Base-by-base conservation (phyloP, 64 coral and sea anemone species). In the Stichodactyla helianthus region DNA sequence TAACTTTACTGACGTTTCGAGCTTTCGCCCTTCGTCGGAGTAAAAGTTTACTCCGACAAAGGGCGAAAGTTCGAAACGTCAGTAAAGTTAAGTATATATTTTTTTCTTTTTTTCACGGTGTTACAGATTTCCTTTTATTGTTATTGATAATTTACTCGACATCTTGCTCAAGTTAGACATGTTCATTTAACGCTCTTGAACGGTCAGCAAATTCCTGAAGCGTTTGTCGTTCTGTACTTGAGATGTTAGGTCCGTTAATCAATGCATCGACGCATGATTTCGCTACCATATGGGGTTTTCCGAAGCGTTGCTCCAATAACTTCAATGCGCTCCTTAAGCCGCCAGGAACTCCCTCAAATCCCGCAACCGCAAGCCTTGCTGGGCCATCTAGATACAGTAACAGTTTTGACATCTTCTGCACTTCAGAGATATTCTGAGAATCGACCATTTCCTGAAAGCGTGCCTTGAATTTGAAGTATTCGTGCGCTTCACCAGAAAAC, bases 201-300 rank as follows among this genome's bases (percentile, higher is more conserved):
- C 54, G 77, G 9, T 93, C 55, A 50, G 83, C 82, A 93, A 93
- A 89, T 70, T 93, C 87, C 54, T 31, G 71, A 7, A 89, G 61
- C 10, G 80, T 83, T 82, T 81, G 92, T 83, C 51, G 77, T 82
- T 89, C 87, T 61, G 25, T 74, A 71, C 60, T 93, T 53, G 51
- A 53, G 57, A 93, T 89, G 61, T 93, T 89, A 20, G 88, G 85
- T 60, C 88, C 88, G 19, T 93, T 88, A 53, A 87, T 77, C 35
- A 93, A 89, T n/a, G 26, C 55, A 84, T 93, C 92, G 58, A 93
- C 55, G 86, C 92, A 93, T 16, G 88, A 88, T 77, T 93, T 93
- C 71, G 84, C 61, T 22, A 93, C 79, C 12, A 93, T 87, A 18
- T 93, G 77, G 14, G 92, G 84, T 89, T 87, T 88, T 17, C 92